Percentiles rank a stretch among this genome's conserved stretches.
These are phyloP conservation scores for Phengaris alcon DNA, from an alignment of 2,888 invertebrate genomes.

Conservation along the genomic window DNA sequence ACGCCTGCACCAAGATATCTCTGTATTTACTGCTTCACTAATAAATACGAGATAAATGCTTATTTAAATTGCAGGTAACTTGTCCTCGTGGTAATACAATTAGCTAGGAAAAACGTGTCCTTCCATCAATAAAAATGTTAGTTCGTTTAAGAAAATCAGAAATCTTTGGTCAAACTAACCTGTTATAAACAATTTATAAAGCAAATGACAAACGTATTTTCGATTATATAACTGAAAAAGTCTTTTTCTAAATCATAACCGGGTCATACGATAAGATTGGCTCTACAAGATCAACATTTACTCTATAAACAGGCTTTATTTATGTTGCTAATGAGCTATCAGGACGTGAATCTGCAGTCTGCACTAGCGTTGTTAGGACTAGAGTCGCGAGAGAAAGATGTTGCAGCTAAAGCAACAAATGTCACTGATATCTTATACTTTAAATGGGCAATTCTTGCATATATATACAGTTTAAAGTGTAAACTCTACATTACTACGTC, in stretches of 20 bases:
- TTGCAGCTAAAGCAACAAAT: slow-evolving; percentile 38
- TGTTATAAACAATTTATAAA: too few relatives aligned
- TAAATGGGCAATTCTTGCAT: too few relatives aligned
- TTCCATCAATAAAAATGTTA: background rate
- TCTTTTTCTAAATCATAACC: background rate
- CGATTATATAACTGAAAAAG: background rate
- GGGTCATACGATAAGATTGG: slow-evolving; percentile 19
- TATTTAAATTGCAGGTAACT: slow-evolving; percentile 8
- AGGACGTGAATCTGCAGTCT: slow-evolving; percentile 71
- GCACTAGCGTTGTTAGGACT: slow-evolving; percentile 59
- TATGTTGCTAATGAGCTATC: slow-evolving; percentile 49
- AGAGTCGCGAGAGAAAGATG: slow-evolving; percentile 46
- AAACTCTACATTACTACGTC: too few relatives aligned
- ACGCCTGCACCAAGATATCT: slow-evolving; percentile 64
- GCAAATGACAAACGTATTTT: background rate
- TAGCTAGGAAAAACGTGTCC: background rate
- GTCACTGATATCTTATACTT: background rate
- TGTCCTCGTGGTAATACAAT: background rate
- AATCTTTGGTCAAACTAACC: background rate
- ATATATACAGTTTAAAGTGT: too few relatives aligned
- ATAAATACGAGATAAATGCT: slow-evolving; percentile 25
- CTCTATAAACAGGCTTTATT: slow-evolving; percentile 22
- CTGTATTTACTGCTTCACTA: slow-evolving; percentile 34
- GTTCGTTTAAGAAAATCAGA: background rate
- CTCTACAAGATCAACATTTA: slow-evolving; percentile 12